Evolutionary conservation across 2,113 vertebrate species (phyloP), one percentile per base, ranked within the genome.

Genomic region (Ia io): DNA sequence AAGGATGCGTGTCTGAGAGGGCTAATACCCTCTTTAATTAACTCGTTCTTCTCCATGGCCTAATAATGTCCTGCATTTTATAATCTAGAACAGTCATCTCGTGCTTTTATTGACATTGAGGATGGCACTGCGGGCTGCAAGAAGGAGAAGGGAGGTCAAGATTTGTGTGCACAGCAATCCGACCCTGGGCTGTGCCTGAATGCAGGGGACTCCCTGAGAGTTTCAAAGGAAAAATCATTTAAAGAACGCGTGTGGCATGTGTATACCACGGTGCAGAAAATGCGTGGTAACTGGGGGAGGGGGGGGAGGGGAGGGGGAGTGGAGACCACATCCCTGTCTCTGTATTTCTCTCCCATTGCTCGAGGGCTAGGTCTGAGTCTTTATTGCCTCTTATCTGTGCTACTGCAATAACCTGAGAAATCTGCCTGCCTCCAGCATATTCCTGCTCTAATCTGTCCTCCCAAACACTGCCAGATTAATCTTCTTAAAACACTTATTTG

Each of bases 401-500:
- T 47, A 28, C 67, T 61, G 85, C 88, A 96, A 78, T 85, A 96
- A 95, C 95, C 95, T 94, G 85, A 90, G 94, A 95, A 95, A 79
- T 95, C 94, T 96, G 91, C 91, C 78, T 90, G 94, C 95, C 69
- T 92, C 93, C 91, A 88, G 95, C 93, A 84, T 47, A 82, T 90
- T 96, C 87, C 67, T 14, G 69, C 77, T 94, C 84, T 96, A 93
- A 97, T 96, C 95, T 96, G 67, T 92, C 82, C 91, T 88, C 88
- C 94, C 94, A 89, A 97, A 96, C 61, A 83, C 61, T 5, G 85
- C 65, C 95, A 97, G 96, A 97, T 97, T 97, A 96, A 96, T 94
- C 96, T 95, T 95, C 96, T 97, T 97, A 96, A 83, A 95, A 94
- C 95, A 96, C 82, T 71, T 84, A 97, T 94, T 97, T 95, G 96